A percentile compares a stretch with the other conserved stretches of the same genome.
Conservation (phyloP, 2,113 vertebrate species). For the Peromyscus californicus region DNA sequence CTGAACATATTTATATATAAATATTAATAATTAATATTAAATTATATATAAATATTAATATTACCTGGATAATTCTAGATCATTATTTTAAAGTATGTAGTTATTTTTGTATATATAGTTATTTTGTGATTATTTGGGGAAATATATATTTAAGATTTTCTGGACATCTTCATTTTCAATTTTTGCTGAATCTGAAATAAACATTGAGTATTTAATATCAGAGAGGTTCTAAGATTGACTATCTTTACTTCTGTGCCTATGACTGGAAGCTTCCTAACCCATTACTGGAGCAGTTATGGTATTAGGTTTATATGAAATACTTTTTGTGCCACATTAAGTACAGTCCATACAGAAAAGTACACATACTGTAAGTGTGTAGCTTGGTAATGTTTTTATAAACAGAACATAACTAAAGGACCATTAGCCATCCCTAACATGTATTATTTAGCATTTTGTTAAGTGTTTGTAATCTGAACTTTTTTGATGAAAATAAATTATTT, state of each 20-base stretch:
- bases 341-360: not conserved
- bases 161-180: not conserved
- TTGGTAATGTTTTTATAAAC: not conserved
- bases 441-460: slow-evolving; percentile 51
- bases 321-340: slow-evolving; percentile 10
- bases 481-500: not conserved
- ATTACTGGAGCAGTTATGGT: slow-evolving; percentile 2
- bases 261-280: not conserved
- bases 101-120: not conserved
- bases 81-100: not conserved
- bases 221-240: not conserved
- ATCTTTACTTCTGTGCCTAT: not conserved
- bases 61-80: slow-evolving; percentile 11
- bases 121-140: not conserved
- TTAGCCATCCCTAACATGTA: not conserved
- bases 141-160: not conserved
- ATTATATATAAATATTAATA: not conserved
- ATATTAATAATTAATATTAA: not conserved
- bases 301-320: slow-evolving; percentile 11
- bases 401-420: not conserved
- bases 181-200: slow-evolving; percentile 45
- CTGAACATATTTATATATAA: not conserved
- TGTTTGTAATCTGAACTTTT: not conserved
- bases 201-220: slow-evolving; percentile 32
- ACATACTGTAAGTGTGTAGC: not conserved